Percentiles rank a stretch among this genome's conserved stretches.
Evolutionary conservation across 2,113 vertebrate genomes (phyloP).

Genomic region (Prunella fulvescens): DNA sequence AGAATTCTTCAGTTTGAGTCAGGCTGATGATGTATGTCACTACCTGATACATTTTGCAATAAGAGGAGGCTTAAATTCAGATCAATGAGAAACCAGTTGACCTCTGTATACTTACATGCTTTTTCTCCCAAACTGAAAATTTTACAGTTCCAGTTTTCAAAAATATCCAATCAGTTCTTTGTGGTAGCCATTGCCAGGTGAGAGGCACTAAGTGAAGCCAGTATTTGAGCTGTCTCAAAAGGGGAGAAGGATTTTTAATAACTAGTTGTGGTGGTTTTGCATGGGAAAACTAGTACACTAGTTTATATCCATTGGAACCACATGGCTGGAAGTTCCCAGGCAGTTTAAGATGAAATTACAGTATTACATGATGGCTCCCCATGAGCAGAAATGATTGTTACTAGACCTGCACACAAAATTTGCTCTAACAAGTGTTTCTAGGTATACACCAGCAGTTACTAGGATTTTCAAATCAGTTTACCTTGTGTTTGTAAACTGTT

Average conservation of each 20-base stretch:
- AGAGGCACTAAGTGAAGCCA: neutral
- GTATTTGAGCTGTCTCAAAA: neutral
- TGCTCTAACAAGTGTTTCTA: neutral
- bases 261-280: neutral
- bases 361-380: neutral
- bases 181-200: neutral
- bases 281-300: neutral
- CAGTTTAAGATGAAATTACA: neutral
- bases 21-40: neutral
- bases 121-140: neutral
- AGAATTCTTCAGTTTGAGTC: neutral
- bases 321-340: neutral
- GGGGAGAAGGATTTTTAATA: neutral
- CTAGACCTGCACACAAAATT: neutral
- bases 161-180: neutral
- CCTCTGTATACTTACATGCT: accelerated
- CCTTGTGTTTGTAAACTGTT: neutral
- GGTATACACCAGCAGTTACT: neutral
- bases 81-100: neutral
- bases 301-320: neutral
- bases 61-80: neutral
- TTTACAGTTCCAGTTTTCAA: neutral
- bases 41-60: neutral
- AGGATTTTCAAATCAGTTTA: neutral
- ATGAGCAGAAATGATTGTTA: neutral